Base-by-base conservation (phyloP, 1,140 invertebrate species). In the Bombus waltoni region DNA sequence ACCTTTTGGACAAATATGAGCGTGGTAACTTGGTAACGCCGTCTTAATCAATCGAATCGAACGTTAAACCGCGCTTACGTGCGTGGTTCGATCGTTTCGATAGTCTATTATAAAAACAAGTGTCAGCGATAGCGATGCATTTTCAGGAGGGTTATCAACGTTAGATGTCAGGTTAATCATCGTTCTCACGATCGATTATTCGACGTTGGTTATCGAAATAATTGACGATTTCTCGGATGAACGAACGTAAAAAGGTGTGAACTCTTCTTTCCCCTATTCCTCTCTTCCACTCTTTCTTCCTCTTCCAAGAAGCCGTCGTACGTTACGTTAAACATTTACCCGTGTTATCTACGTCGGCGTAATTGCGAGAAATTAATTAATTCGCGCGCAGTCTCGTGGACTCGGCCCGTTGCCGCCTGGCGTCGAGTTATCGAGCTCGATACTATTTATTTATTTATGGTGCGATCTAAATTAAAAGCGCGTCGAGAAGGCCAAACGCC, bases 391-490 rank as follows among this genome's bases (percentile, higher is more conserved):
- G 25, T 28, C 40, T 8, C 66, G 40, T 10, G 35, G 35, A 11
- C 44, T 8, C 53, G 40, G 3, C 28, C 32, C 42, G 32, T 22
- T 40, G 40, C 59, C 42, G 32, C n/a, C 66, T 15, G n/a, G 32
- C 66, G 35, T 22, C 22, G 40, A 73, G 42, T 92, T 92, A 91
- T 90, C 89, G 89, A 70, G 81, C 91, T 88, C 90, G 88, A 86
- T 89, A 88, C 88, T 93, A 92, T 93, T 94, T 94, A 94, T 94
- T 94, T 94, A 94, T 93, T 93, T 93, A 91, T 89, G 89, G 88
- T 89, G 90, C 89, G 92, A 84, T 92, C 93, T 92, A 94, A 94
- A 92, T 94, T 94, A 92, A 92, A 94, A 93, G 90, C 89, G 83
- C 82, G 81, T 74, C 62, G 89, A 91, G 93, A 94, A 94, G 93